These are phyloP conservation scores for Gymnogyps californianus DNA, from an alignment of 2,113 vertebrate genomes.

Conservation along the genomic window DNA sequence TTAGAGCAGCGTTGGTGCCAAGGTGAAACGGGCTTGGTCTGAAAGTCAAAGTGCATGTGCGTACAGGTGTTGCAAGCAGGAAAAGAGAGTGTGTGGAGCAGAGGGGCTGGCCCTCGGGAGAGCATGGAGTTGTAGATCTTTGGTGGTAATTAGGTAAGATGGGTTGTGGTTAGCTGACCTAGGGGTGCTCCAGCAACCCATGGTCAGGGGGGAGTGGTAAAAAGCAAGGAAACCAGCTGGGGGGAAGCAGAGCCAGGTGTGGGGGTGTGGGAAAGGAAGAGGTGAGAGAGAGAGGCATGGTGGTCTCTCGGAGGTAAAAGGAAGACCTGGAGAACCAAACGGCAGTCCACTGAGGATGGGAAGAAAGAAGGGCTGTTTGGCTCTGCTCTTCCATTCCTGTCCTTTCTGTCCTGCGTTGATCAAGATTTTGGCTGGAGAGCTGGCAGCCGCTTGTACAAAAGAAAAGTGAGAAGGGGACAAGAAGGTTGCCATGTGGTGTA, in stretches of 20 bases:
- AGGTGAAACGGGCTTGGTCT: neutral
- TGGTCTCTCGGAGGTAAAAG: neutral
- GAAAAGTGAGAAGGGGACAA: neutral
- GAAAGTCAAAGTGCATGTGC: fast-evolving
- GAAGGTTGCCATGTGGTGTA: neutral
- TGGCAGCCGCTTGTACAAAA: neutral
- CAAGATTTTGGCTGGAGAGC: neutral
- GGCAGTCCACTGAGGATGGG: no score
- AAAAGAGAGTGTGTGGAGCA: fast-evolving
- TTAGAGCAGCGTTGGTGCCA: neutral
- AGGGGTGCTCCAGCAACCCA: neutral
- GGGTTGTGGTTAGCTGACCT: neutral
- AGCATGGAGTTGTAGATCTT: neutral
- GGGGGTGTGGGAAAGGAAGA: neutral
- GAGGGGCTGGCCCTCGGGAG: neutral
- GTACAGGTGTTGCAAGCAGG: neutral
- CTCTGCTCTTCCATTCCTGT: neutral
- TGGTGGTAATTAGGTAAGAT: neutral
- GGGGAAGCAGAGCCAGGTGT: neutral
- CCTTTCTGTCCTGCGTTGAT: neutral
- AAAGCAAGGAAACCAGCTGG: neutral
- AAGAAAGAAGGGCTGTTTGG: neutral
- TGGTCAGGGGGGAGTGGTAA: fast-evolving
- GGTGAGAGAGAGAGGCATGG: no score
- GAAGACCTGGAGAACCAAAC: neutral